A percentile compares a stretch with the other conserved stretches of the same genome.
Evolutionary conservation across 2,113 vertebrate genomes (phyloP).

Genomic region (Pelusios castaneus): DNA sequence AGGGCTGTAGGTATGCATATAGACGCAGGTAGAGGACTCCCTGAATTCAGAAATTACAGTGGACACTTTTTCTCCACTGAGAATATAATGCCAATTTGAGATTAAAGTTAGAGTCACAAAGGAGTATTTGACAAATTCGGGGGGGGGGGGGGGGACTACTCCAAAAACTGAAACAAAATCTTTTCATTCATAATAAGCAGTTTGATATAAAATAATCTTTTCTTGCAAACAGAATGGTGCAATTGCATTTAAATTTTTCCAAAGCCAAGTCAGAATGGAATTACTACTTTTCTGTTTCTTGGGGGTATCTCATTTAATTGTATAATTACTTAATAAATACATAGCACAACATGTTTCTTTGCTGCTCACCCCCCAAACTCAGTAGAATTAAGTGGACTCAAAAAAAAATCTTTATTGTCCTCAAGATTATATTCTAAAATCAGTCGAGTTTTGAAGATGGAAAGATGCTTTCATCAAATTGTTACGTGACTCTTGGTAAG

Average conservation of each 20-base stretch:
- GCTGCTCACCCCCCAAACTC: background rate
- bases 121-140: background rate
- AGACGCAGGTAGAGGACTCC: background rate
- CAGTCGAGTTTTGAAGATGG: fast-evolving
- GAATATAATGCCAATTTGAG: background rate
- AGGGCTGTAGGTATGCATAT: background rate
- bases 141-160: too few relatives aligned
- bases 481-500: fast-evolving
- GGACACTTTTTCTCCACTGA: background rate
- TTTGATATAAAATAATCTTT: background rate
- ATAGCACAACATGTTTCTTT: too few relatives aligned
- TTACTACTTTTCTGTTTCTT: too few relatives aligned
- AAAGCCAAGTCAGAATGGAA: background rate
- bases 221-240: background rate
- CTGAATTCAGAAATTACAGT: background rate
- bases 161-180: background rate
- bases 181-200: background rate
- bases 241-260: background rate
- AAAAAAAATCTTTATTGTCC: background rate
- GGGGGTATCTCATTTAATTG: too few relatives aligned
- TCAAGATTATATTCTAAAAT: background rate
- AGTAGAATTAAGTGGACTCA: background rate
- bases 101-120: fast-evolving
- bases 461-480: background rate
- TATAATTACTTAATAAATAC: too few relatives aligned